Percentiles rank a stretch among this genome's conserved stretches.
These are phyloP conservation scores for Melanophora roralis DNA, from an alignment of 2,888 invertebrate species.

Conservation along the genomic window DNA sequence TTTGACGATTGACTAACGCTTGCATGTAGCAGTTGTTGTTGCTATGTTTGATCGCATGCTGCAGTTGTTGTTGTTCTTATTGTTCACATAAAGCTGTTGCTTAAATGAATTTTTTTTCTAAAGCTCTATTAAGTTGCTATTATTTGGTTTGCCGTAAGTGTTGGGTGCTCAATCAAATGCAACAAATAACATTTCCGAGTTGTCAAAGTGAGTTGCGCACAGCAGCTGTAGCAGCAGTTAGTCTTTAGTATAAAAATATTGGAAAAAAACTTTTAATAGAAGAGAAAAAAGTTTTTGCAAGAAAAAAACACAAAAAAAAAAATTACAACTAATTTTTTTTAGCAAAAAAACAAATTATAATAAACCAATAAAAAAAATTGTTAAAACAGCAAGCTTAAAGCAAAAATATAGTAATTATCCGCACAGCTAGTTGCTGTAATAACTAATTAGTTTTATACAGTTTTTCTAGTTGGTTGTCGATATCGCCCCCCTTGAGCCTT, in stretches of 20 bases:
- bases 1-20: not conserved
- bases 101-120: slow-evolving; percentile 36
- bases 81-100: slow-evolving; percentile 42
- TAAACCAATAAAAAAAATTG: too few species aligned
- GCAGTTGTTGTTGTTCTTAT: slow-evolving; percentile 19
- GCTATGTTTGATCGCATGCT: slow-evolving; percentile 27
- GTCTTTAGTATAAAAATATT: not conserved
- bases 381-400: not conserved
- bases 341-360: too few species aligned
- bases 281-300: not conserved
- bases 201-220: slow-evolving; percentile 43
- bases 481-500: not conserved
- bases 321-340: slow-evolving; percentile 37
- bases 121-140: not conserved
- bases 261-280: slow-evolving; percentile 1
- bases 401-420: slow-evolving; percentile 58
- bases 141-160: slow-evolving; percentile 49
- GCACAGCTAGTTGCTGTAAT: slow-evolving; percentile 60
- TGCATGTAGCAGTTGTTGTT: not conserved
- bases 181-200: slow-evolving; percentile 62
- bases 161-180: slow-evolving; percentile 62
- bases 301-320: slow-evolving; percentile 19
- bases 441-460: slow-evolving; percentile 65
- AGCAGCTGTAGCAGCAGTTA: not conserved
- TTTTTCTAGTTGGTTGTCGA: not conserved